Base-by-base conservation (phyloP, 2,113 vertebrate species). In the Fregetta grallaria region DNA sequence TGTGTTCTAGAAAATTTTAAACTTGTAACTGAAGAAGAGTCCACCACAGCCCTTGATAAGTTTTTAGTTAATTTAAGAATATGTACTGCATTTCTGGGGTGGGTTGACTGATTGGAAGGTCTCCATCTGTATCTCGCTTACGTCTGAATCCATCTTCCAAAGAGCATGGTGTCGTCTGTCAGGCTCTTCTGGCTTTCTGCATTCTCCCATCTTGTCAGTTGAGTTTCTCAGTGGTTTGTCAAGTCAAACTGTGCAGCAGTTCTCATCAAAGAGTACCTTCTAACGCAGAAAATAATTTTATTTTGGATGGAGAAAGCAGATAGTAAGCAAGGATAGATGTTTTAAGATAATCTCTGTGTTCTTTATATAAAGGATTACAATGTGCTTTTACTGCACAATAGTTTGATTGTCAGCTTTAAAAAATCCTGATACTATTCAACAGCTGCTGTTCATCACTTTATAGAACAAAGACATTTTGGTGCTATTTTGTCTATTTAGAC, bases 401-500 rank as follows among this genome's bases (percentile, higher is more conserved):
- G 32, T 70, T 87, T 4, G 7, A 38, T 58, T 45, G 14, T 65
- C 18, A 67, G 21, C 50, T 81, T 86, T 42, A 20, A 90, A 53
- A 86, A 12, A 19, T 70, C 50, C 49, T 83, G 53, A 21, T 36
- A 9, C 17, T 25, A 13, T 62, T 70, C 59, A 83, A 47, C 14
- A 77, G 55, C 59, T 86, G 62, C 81, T 86, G 42, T 67, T 86
- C 71, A n/a, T 34, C 71, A 21, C 16, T 83, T 90, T 17, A 38
- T 13, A 40, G 29, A 71, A 40, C 53, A 82, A 55, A 85, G 72
- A 88, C 7, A 13, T 90, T 89, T 82, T 95, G 95, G 94, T 97
- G 91, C 92, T 97, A 58, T 94, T 92, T 94, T 87, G 18, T 50
- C 58, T 93, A 20, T 79, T 85, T 30, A 87, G 34, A 62, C 70